Evolutionary conservation across 2,113 vertebrate species (phyloP).

Genomic region (Platysteira castanea): DNA sequence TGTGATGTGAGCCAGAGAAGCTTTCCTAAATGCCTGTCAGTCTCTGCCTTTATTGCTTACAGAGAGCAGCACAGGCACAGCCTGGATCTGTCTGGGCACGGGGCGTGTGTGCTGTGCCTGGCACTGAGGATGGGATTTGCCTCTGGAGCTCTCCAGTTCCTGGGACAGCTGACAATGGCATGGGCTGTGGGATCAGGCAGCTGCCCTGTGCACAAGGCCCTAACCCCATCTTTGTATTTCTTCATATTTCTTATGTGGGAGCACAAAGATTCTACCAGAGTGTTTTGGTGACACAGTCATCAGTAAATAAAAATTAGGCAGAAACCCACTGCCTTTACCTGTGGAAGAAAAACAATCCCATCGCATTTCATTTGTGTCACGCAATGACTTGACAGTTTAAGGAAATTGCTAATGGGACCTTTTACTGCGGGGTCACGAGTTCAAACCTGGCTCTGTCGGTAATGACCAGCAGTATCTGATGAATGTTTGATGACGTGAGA

Average conservation of each 20-base stretch:
- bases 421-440: constrained; percentile 60
- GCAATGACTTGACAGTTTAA: constrained; percentile 25
- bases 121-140: background rate
- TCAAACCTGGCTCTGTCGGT: constrained; percentile 48
- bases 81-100: fast-evolving
- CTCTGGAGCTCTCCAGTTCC: fast-evolving
- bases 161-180: fast-evolving
- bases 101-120: background rate
- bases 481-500: constrained; percentile 63
- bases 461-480: constrained; percentile 46
- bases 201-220: background rate
- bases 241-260: fast-evolving
- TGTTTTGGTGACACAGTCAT: background rate
- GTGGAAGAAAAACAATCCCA: background rate
- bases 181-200: fast-evolving
- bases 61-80: background rate
- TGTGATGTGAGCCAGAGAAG: background rate
- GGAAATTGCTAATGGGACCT: constrained; percentile 60
- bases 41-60: background rate
- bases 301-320: background rate
- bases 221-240: fast-evolving
- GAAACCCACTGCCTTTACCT: background rate
- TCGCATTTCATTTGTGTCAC: background rate
- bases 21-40: background rate
- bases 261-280: background rate